Base-by-base conservation (phyloP, 2,888 invertebrate genomes). In the Erebia epiphron region DNA sequence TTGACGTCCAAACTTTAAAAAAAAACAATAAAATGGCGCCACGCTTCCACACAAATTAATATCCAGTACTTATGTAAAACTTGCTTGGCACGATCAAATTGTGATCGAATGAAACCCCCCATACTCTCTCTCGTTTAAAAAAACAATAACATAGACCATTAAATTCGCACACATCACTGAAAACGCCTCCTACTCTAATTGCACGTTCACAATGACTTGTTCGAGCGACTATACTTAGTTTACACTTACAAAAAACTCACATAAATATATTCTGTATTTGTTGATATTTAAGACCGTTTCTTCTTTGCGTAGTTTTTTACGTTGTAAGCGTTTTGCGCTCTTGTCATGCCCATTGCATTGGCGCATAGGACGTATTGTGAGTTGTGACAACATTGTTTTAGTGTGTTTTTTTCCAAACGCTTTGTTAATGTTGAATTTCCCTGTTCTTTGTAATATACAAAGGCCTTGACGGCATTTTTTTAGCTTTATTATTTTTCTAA, bases 81-180 rank as follows among this genome's bases (percentile, higher is more conserved):
- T 67, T 49, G 67, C 46, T 61, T 60, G 41, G 67, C 68, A 75
- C 79, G 77, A 80, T 79, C 77, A 79, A 77, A 76, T 75, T 71
- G 78, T 78, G 76, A 80, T 80, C 82, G 79, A 80, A 79, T 73
- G 62, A 67, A 64, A 52, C 52, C 70, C 43, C 57, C 72, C 68
- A 63, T 70, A 69, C 69, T 61, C 70, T 71, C 76, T 76, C 70
- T 80, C 75, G 80, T 82, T 81, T 75, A 67, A 83, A 88, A 87
- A 91, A 91, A 92, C 91, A 92, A 92, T 91, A 88, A 89, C 83
- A 82, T 83, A 82, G 80, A 71, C 90, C 92, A 92, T 92, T 92
- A 92, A 92, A 92, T 88, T 91, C 83, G 83, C 85, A 85, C 92
- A 91, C 87, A 80, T 82, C 81, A 88, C 81, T 89, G 91, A 78